Percentiles rank a stretch among this genome's conserved stretches.
phyloP scores from a whole-genome alignment of 2,113 vertebrate species.

The Corythornis cristatus region DNA sequence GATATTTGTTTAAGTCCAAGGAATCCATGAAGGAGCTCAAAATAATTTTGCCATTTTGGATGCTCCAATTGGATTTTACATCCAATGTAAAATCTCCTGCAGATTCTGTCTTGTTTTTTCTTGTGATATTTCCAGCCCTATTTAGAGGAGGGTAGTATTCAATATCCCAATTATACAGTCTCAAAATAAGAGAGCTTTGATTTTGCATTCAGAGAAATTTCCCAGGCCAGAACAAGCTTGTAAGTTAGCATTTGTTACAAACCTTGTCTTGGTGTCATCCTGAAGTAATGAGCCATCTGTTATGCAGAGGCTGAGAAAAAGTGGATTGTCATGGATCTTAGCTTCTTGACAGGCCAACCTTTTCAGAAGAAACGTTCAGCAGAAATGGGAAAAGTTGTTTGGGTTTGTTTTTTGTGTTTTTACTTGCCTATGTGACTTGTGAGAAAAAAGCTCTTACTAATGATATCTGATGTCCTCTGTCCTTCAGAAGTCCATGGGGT shows the following conservation, averaged over 20 bases:
- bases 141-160: rapidly evolving
- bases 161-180: not conserved
- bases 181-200: not conserved
- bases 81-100: not conserved
- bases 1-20: not conserved
- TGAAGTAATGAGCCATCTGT: not conserved
- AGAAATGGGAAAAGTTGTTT: not conserved
- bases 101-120: not conserved
- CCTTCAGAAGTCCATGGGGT: not conserved
- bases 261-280: not conserved
- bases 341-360: not conserved
- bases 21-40: not conserved
- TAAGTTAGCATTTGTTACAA: not conserved
- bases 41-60: not conserved
- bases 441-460: not conserved
- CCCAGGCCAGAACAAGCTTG: not conserved
- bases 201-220: conserved; percentile 5
- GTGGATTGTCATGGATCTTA: not conserved
- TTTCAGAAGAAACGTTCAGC: conserved; percentile 21
- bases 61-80: not conserved
- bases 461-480: not conserved
- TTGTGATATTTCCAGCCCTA: rapidly evolving
- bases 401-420: not conserved
- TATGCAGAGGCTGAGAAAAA: not conserved
- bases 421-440: not conserved